Evolutionary conservation across 2,113 vertebrate genomes (phyloP), one percentile per base, ranked within the genome.

Genomic region (Psephotus haematonotus): DNA sequence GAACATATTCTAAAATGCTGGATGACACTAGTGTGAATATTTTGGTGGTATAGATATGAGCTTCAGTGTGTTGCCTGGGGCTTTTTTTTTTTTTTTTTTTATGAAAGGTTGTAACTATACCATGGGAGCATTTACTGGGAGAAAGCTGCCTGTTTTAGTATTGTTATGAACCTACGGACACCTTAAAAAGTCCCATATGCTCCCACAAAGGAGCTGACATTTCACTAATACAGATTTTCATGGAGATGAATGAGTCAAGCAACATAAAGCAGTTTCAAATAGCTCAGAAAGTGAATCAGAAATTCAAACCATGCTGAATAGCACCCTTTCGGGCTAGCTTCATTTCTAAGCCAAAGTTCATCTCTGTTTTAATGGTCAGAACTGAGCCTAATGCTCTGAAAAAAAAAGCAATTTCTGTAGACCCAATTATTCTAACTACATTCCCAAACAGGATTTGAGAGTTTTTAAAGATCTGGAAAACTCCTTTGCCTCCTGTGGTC

Each of bases 211-310:
- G 37, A 97, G 62, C 47, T 97, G 93, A 92, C 86, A 95, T 98
- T 98, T 98, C 93, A 90, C 88, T 96, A 96, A 96, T 82, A 97
- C 76, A 62, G 77, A 96, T 96, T 97, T 98, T 97, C 86, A 93
- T 41, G 31, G 88, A 97, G 94, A 97, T 95, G 88, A 97, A 95
- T 95, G 77, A 98, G 88, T 97, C 94, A 97, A 97, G 88, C 57
- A 92, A 93, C 80, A 97, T 91, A 96, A 98, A 97, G 90, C 81
- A 83, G 74, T 87, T 97, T 97, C 88, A 95, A 92, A 97, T 75
- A 92, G 62, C 33, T 77, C 71, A 70, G 79, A 97, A 96, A 96
- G 94, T 92, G 92, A 98, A 90, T 97, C 93, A 95, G 95, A 97
- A 94, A 93, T 87, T 96, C 85, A 93, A 78, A 96, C 86, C 14